A percentile compares a stretch with the other conserved stretches of the same genome.
Evolutionary conservation across 2,888 invertebrate species (phyloP).

Genomic region (Mythimna ferrago): DNA sequence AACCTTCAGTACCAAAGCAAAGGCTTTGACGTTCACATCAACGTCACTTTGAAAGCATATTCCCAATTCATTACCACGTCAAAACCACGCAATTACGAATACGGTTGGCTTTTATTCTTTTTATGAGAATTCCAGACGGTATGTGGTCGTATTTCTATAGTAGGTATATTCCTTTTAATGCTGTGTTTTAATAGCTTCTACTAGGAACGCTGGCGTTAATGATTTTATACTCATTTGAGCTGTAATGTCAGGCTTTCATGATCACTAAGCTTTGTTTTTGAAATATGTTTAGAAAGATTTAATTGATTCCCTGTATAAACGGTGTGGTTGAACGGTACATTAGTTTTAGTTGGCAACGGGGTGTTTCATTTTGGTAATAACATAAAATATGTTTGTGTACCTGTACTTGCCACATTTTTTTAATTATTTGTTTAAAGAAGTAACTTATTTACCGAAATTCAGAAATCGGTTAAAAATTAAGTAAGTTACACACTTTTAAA

Average conservation of each 20-base stretch:
- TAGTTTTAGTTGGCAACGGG: neutral
- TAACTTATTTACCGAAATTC: too few relatives aligned
- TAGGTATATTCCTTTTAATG: conserved; percentile 41
- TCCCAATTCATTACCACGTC: conserved; percentile 44
- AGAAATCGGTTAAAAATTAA: too few relatives aligned
- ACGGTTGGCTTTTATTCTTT: conserved; percentile 41
- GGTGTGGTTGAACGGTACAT: too few relatives aligned
- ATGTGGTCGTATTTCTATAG: conserved; percentile 29
- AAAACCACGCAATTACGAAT: conserved; percentile 46
- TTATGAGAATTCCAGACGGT: conserved; percentile 37
- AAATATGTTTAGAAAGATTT: conserved; percentile 14
- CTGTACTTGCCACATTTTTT: too few relatives aligned
- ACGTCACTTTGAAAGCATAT: conserved; percentile 36
- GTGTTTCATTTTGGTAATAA: too few relatives aligned
- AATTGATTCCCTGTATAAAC: conserved; percentile 26
- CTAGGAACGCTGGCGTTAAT: conserved; percentile 29
- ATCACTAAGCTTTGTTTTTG: conserved; percentile 20
- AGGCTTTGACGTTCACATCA: conserved; percentile 42
- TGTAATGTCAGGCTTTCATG: conserved; percentile 43
- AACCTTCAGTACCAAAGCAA: conserved; percentile 10
- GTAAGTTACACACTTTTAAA: too few relatives aligned
- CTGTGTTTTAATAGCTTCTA: conserved; percentile 43
- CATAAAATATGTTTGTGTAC: too few relatives aligned
- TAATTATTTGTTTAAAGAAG: too few relatives aligned
- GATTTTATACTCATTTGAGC: conserved; percentile 40